Evolutionary conservation across 1,140 invertebrate species (phyloP), one percentile per base, ranked within the genome.

Genomic region (Drosophila sulfurigaster): DNA sequence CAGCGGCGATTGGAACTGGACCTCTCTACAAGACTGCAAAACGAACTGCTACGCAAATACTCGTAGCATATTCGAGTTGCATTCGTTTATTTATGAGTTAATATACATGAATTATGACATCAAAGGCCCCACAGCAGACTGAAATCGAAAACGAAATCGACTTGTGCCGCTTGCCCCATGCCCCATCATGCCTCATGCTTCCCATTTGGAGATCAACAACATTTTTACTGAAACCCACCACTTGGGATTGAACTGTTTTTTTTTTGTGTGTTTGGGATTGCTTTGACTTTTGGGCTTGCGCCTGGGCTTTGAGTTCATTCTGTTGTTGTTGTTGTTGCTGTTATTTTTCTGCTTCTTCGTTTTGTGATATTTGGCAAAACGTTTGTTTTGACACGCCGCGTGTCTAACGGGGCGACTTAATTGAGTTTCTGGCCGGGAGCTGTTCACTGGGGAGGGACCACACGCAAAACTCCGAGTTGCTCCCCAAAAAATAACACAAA

Each of bases 61-160:
- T 68, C 43, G 64, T 67, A 70, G 76, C 78, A 81, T 72, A 78
- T 57, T 62, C 60, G 73, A 80, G 79, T 90, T 90, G 86, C 82
- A 82, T 82, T 90, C 78, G 79, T 73, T 91, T 91, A 91, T 91
- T 91, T 91, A 91, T 91, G 89, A 91, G 86, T 91, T 91, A 91
- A 91, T 91, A 90, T 91, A 91, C 85, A 89, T 91, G 89, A 91
- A 91, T 91, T 91, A 91, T 91, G 89, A 91, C 89, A 91, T 89
- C 85, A 89, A 89, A 89, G 85, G 82, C 82, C 77, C 83, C 83
- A 86, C 81, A 87, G 78, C 78, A 78, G 65, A 73, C 76, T 83
- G 75, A 79, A 82, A 82, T 82, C 75, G 76, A 57, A 83, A 83
- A 86, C 76, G 78, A 81, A 85, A 85, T 85, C 64, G 81, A 74